Evolutionary conservation across 2,113 vertebrate species (phyloP), one percentile per base, ranked within the genome.

Genomic region (Podarcis raffonei): DNA sequence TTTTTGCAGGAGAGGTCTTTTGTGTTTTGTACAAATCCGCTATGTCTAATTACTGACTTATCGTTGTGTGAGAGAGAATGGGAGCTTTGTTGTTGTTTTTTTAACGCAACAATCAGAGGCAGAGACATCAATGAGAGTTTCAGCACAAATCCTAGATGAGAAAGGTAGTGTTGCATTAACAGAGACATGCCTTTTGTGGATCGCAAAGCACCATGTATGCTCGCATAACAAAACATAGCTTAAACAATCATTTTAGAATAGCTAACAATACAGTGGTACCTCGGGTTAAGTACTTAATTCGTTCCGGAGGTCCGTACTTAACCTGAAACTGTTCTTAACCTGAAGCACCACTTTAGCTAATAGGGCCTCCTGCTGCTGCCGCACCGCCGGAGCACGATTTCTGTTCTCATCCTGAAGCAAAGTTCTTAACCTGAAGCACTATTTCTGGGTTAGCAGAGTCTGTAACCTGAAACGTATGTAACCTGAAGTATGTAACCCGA

Each of bases 181-280:
- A 20, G 83, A 86, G 83, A 62, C 3, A 84, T 15, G 30, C 0
- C 7, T 22, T 87, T 16, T 22, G 6, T 42, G 0, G 0, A 0
- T 80, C 69, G 81, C 25, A 90, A 84, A 76, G 27, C 79, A 90
- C 59, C 57, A 1, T 16, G 23, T 57, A 11, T 53, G 22, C 5
- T 82, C 12, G 30, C 32, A 53, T 81, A 9, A 89, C 39, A 80
- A 81, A 92, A 66, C 39, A 81, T 53, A 27, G 15, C 23, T 87
- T 82, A 22, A n/a, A 53, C 32, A 59, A 62, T 3, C 1, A 0
- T 84, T 59, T 12, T 75, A 8, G 72, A 39, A 66, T 78, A n/a
- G 15, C 0, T 22, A 0, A 57, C 37, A 89, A 81, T 2, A 7
- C 6, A 42, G 39, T 39, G 39, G 4, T 39, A 39, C 39, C 39